Base-by-base conservation (phyloP, 2,113 vertebrate genomes). In the Pseudonaja textilis region DNA sequence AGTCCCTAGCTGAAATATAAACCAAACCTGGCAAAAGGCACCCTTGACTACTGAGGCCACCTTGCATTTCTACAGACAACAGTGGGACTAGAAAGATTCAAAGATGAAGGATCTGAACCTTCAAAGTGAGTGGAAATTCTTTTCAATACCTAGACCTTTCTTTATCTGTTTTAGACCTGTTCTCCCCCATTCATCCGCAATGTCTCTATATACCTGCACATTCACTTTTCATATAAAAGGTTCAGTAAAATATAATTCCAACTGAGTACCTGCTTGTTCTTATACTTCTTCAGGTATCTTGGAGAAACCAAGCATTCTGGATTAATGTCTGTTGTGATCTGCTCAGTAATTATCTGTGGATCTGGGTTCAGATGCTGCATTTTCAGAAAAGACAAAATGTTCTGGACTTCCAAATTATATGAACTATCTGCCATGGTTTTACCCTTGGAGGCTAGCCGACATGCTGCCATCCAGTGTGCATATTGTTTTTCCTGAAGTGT, bases 351-450 rank as follows among this genome's bases (percentile, higher is more conserved):
- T 91, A 99, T 97, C 96, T 99, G 99, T 0, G 99, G 99, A 96
- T 99, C 99, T 0, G 99, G 99, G 96, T 99, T 99, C 98, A 99
- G 96, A 97, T 99, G 99, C 94, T 99, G 99, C 99, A 99, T 99
- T 96, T 99, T 99, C 95, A 99, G 97, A 96, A 99, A 99, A 95
- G 99, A 99, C 94, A 99, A 97, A 94, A 99, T 99, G 97, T 99
- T 99, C 97, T 99, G 99, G 52, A 99, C 99, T 94, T 99, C 99
- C 95, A 99, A 94, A 95, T 98, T 99, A 88, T 99, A 99, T 0
- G 99, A 99, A 95, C 99, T 99, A 98, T 99, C 99, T 0, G 99
- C 99, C 99, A 99, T 99, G 42, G 99, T 99, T 97, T 99, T 99
- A 89, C 99, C 99, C 96, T 99, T 99, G 94, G 99, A 99, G 89